Conservation (phyloP, 2,113 vertebrate species). For the Calidris pugnax region DNA sequence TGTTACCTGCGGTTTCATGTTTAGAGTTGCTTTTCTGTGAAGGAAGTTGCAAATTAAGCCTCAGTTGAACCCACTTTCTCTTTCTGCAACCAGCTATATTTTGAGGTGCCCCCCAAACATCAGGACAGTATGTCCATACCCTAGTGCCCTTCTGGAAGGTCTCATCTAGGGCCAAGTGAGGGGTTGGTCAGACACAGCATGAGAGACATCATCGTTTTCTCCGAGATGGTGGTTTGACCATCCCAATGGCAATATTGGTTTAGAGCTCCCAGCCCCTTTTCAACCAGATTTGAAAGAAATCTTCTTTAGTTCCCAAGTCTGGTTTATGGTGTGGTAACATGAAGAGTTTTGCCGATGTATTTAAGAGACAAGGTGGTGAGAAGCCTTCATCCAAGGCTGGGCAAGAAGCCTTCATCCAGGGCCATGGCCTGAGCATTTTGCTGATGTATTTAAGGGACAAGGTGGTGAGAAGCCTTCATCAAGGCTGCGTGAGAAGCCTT, state of each 20-base stretch:
- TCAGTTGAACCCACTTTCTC: neutral
- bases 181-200: neutral
- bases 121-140: neutral
- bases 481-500: too few relatives aligned
- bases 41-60: neutral
- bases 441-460: too few relatives aligned
- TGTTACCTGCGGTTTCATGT: neutral
- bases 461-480: too few relatives aligned
- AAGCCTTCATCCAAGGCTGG: too few relatives aligned
- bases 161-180: neutral
- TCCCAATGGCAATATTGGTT: neutral
- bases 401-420: neutral
- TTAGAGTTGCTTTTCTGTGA: neutral
- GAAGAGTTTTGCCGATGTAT: neutral
- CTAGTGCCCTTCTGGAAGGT: neutral
- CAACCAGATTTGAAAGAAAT: neutral
- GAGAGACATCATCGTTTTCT: neutral
- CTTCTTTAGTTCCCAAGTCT: too few relatives aligned
- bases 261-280: neutral
- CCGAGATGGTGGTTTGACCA: fast-evolving
- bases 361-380: neutral
- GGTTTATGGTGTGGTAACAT: neutral
- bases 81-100: neutral
- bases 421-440: neutral
- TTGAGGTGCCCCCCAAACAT: neutral